Evolutionary conservation across 2,888 invertebrate species (phyloP).

Genomic region (Isoperla grammatica): DNA sequence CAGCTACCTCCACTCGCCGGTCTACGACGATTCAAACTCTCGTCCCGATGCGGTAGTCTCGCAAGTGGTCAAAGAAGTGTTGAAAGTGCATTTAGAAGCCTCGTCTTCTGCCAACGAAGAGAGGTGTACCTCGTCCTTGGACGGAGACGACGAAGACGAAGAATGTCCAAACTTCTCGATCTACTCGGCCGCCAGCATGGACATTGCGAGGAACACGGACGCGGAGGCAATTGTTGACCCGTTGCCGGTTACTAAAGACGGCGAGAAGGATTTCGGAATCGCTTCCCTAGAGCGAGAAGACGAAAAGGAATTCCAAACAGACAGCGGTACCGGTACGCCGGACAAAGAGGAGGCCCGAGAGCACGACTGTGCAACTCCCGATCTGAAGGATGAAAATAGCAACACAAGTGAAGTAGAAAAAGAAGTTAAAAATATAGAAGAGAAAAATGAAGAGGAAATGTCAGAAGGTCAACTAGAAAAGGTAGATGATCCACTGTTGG

Average conservation of each 20-base stretch:
- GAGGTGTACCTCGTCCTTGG: slow-evolving; percentile 38
- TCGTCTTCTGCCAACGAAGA: slow-evolving; percentile 5
- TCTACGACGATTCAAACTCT: neutral
- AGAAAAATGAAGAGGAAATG: slow-evolving; percentile 28
- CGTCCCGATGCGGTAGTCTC: slow-evolving; percentile 1
- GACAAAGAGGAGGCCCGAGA: too few relatives aligned
- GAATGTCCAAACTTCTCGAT: slow-evolving; percentile 83
- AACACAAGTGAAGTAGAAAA: slow-evolving; percentile 9
- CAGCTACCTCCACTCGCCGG: neutral
- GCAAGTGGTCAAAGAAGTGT: slow-evolving; percentile 13
- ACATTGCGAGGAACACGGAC: slow-evolving; percentile 51
- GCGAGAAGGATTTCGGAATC: neutral
- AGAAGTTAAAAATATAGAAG: slow-evolving; percentile 20
- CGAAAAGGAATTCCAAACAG: too few relatives aligned
- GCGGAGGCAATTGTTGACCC: neutral
- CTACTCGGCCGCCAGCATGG: slow-evolving; percentile 75
- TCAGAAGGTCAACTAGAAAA: slow-evolving; percentile 32
- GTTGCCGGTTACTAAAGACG: too few relatives aligned
- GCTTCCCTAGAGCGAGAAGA: neutral
- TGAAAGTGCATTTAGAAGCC: slow-evolving; percentile 3
- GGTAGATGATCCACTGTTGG: slow-evolving; percentile 28
- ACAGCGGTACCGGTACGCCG: too few relatives aligned
- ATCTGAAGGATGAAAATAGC: too few relatives aligned
- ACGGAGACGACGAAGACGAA: slow-evolving; percentile 52
- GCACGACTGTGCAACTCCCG: too few relatives aligned